A percentile compares a stretch with the other conserved stretches of the same genome.
Conservation (phyloP, 2,797 vertebrate genomes). For the Jordanella pulchra region DNA sequence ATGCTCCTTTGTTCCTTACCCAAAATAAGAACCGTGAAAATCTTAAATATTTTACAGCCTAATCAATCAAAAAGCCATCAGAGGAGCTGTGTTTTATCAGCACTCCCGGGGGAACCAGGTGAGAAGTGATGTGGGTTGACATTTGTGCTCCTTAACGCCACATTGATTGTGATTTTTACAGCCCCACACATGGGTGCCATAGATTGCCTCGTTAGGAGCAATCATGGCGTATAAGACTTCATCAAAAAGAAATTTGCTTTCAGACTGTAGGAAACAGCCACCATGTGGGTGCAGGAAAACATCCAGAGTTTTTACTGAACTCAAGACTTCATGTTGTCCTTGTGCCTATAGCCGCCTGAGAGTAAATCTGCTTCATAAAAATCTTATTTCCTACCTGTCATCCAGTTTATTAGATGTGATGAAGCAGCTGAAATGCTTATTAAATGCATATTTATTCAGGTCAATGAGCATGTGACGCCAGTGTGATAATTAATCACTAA, state of each 20-base stretch:
- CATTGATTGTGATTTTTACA: slow-evolving; percentile 33
- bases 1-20: neutral
- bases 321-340: neutral
- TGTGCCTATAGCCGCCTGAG: neutral
- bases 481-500: slow-evolving; percentile 8
- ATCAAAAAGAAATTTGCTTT: slow-evolving; percentile 51
- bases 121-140: slow-evolving; percentile 33
- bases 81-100: neutral
- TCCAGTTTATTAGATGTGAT: neutral
- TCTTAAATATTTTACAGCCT: neutral
- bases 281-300: neutral
- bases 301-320: neutral
- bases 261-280: neutral
- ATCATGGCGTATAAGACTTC: slow-evolving; percentile 53
- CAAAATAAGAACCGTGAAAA: neutral
- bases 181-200: slow-evolving; percentile 36
- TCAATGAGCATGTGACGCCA: slow-evolving; percentile 12
- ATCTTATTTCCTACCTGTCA: neutral
- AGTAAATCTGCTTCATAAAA: slow-evolving; percentile 5
- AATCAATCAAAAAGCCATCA: slow-evolving; percentile 17
- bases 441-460: slow-evolving; percentile 21
- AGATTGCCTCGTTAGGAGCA: slow-evolving; percentile 62
- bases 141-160: slow-evolving; percentile 43
- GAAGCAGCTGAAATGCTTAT: slow-evolving; percentile 13
- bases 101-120: slow-evolving; percentile 16